Percentiles rank a stretch among this genome's conserved stretches.
Evolutionary conservation across 2,888 invertebrate species (phyloP).

Genomic region (Thumatha senex): DNA sequence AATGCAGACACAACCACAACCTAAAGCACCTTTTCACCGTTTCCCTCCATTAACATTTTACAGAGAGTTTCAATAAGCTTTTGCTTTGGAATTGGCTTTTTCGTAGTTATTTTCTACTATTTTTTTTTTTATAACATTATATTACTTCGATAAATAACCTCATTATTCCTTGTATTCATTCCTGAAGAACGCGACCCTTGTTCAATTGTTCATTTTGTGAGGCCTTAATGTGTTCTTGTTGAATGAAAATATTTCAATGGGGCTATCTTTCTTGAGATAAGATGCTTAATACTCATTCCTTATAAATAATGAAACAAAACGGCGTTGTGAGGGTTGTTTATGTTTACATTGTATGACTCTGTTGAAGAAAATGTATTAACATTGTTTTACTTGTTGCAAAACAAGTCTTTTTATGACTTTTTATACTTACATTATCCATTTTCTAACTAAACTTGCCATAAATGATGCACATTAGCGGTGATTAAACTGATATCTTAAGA

Average conservation of each 20-base stretch:
- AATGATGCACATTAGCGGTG: not conserved
- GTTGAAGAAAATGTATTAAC: constrained; percentile 17
- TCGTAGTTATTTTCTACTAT: constrained; percentile 34
- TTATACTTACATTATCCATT: constrained; percentile 22
- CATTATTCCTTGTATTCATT: constrained; percentile 34
- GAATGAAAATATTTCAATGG: constrained; percentile 18
- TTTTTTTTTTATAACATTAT: constrained; percentile 28
- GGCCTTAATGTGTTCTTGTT: constrained; percentile 25
- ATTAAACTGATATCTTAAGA: not conserved
- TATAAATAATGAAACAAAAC: constrained; percentile 22
- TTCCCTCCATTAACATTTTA: constrained; percentile 43
- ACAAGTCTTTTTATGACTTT: constrained; percentile 21
- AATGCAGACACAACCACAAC: constrained; percentile 19
- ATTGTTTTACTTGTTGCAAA: constrained; percentile 11
- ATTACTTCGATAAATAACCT: constrained; percentile 37
- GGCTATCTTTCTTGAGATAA: constrained; percentile 23
- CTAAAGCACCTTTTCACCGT: constrained; percentile 33
- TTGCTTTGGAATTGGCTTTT: constrained; percentile 42
- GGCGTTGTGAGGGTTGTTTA: constrained; percentile 13
- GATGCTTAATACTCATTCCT: constrained; percentile 21
- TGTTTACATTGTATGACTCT: constrained; percentile 17
- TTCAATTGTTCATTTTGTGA: constrained; percentile 27
- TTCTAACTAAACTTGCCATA: not conserved
- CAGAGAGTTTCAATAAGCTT: constrained; percentile 45
- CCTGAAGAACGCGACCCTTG: constrained; percentile 24